Percentiles rank a stretch among this genome's conserved stretches.
Conservation (phyloP, 2,797 vertebrate genomes). For the Peromyscus eremicus region DNA sequence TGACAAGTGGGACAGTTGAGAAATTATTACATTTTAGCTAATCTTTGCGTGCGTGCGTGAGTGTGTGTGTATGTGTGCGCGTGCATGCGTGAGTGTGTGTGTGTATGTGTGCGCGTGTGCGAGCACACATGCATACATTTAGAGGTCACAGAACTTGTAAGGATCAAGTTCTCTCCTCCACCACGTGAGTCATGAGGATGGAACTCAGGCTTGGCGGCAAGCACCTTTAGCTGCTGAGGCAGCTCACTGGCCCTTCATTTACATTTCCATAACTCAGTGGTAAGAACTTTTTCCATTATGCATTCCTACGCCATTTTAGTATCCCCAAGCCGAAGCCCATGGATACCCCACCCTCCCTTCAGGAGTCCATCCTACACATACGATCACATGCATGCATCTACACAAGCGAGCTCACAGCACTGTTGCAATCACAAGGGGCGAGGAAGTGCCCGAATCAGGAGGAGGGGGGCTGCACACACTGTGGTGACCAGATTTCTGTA, state of each 20-base stretch:
- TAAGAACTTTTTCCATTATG: conserved; percentile 94
- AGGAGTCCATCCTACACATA: not conserved
- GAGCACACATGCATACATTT: fast-evolving
- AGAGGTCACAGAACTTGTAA: not conserved
- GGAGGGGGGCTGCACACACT: not conserved
- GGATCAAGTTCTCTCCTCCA: not conserved
- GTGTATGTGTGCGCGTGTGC: fast-evolving
- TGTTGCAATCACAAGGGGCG: not conserved
- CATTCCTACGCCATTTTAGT: conserved; percentile 92
- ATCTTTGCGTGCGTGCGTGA: not conserved
- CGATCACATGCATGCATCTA: fast-evolving
- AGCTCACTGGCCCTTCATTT: conserved; percentile 85
- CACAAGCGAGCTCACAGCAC: not conserved
- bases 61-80: not conserved
- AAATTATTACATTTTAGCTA: conserved; percentile 83
- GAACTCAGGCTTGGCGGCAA: not conserved
- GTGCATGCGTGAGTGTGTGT: not conserved
- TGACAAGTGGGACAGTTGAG: conserved; percentile 89
- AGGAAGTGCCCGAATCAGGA: not conserved
- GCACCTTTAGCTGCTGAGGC: too few relatives aligned
- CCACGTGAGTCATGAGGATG: not conserved
- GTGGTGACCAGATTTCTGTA: not conserved
- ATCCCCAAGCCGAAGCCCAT: not conserved
- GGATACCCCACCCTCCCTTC: too few relatives aligned
- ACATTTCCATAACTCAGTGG: conserved; percentile 92